Evolutionary conservation across 1,140 invertebrate genomes (phyloP), one percentile per base, ranked within the genome.

Genomic region (Thalassaphorura encarpata): DNA sequence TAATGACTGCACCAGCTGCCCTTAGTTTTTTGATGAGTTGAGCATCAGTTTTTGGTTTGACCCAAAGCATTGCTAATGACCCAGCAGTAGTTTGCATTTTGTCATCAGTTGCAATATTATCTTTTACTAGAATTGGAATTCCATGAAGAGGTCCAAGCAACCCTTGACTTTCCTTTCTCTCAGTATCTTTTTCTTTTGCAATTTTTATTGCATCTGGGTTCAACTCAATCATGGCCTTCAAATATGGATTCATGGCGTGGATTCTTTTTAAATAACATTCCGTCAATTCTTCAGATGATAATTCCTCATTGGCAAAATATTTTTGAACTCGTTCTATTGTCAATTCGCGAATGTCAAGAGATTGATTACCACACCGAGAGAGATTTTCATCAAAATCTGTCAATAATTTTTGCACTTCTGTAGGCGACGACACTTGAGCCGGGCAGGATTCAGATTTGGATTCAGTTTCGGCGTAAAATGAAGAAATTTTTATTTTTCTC

Each of bases 61-160:
- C 13, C 11, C 40, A 28, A 0, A 49, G 27, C 8, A 60, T 19
- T 11, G 58, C 58, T 23, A 48, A 11, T 33, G 58, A 40, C 3
- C 58, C 58, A 6, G 24, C 39, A 6, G 51, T 54, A 1, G 52
- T 60, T 18, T 60, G 31, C 47, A 51, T 60, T 23, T 3, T 5
- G 29, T 60, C 52, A 6, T 5, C 5, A 2, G 58, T 55, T 1
- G 31, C 58, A 13, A 58, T 58, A 18, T 33, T 46, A 21, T 52
- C 56, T 23, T 58, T 58, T 16, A 58, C 16, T 11, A 58, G 33
- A 5, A 58, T 21, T 6, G 56, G 56, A 23, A 58, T 58, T 33
- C 56, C 56, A 36, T 58, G 50, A 4, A 58, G 31, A 19, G 28
- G 11, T 11, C 56, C 31, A 15, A 19, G 46, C 15, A 2, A 3